phyloP scores from a whole-genome alignment of 2,888 invertebrate genomes.

The Dryadula phaetusa region DNA sequence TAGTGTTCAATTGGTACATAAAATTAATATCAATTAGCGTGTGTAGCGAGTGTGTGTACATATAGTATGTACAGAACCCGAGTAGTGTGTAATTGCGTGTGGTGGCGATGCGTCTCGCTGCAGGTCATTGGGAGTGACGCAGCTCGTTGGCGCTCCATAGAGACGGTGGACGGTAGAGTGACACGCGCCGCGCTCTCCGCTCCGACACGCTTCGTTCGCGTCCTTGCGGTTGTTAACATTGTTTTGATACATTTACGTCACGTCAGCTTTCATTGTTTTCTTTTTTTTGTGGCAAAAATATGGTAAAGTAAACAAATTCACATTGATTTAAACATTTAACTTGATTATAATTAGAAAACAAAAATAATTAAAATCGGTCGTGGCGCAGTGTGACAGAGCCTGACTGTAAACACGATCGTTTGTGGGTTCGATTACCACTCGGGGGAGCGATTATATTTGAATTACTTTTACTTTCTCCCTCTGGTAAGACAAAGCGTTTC shows the following conservation, averaged over 20 bases:
- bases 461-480: too few relatives aligned
- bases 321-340: too few relatives aligned
- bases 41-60: constrained; percentile 20
- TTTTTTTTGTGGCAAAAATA: not conserved
- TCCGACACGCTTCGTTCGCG: constrained; percentile 15
- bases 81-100: constrained; percentile 38
- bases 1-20: constrained; percentile 16
- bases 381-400: too few relatives aligned
- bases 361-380: too few relatives aligned
- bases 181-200: constrained; percentile 27
- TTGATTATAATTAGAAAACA: too few relatives aligned
- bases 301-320: not conserved
- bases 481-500: too few relatives aligned
- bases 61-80: constrained; percentile 2
- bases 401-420: too few relatives aligned
- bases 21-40: constrained; percentile 40
- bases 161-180: not conserved
- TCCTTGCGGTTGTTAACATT: constrained; percentile 35
- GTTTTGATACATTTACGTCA: constrained; percentile 35
- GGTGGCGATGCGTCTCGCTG: constrained; percentile 54
- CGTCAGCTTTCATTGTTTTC: not conserved
- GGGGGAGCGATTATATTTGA: too few relatives aligned
- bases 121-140: constrained; percentile 56
- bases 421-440: too few relatives aligned
- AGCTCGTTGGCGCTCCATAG: constrained; percentile 58